A percentile compares a stretch with the other conserved stretches of the same genome.
Conservation (phyloP, 2,113 vertebrate genomes). For the Hemiscyllium ocellatum region DNA sequence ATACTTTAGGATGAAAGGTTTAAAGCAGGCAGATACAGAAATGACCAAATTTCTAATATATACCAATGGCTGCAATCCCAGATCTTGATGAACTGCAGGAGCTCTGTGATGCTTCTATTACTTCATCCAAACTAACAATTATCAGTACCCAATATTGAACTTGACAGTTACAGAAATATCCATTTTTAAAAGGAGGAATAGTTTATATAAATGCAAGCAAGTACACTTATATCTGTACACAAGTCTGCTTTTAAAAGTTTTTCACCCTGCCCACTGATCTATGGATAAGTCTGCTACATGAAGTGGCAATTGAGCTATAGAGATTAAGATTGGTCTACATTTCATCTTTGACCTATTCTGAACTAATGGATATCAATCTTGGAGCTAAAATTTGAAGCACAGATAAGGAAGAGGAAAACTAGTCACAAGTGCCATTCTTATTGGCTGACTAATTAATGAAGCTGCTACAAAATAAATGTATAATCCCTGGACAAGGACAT, state of each 20-base stretch:
- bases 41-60: neutral
- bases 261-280: too few relatives aligned
- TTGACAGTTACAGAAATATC: neutral
- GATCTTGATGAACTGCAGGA: neutral
- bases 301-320: too few relatives aligned
- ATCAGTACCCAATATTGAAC: neutral
- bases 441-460: neutral
- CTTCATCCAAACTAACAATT: neutral
- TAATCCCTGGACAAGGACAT: neutral
- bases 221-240: neutral
- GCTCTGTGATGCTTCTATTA: neutral
- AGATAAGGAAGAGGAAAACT: neutral
- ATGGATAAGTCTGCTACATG: too few relatives aligned
- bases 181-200: too few relatives aligned
- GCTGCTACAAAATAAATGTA: neutral
- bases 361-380: neutral
- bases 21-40: neutral
- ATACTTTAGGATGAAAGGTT: neutral
- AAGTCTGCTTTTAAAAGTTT: too few relatives aligned
- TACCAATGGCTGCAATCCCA: neutral
- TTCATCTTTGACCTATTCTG: neutral
- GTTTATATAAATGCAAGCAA: neutral
- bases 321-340: neutral
- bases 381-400: neutral
- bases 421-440: neutral